These are phyloP conservation scores for Hypotaenidia philippensis DNA, from an alignment of 2,797 vertebrate species.

Conservation along the genomic window DNA sequence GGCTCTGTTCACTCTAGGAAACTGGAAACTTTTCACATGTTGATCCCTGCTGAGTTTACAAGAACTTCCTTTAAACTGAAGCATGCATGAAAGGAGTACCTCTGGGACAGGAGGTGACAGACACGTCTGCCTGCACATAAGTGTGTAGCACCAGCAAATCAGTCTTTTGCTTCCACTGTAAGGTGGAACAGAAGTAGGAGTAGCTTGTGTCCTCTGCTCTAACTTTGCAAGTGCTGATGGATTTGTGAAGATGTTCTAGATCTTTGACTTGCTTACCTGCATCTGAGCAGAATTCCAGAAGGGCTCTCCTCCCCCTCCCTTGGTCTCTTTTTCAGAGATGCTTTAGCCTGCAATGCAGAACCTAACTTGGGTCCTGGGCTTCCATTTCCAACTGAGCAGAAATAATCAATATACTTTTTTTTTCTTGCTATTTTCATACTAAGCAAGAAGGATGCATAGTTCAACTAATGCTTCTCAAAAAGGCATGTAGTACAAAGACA, in stretches of 20 bases:
- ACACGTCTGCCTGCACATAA: accelerated
- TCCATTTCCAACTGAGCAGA: neutral
- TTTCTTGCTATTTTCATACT: neutral
- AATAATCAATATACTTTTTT: conserved; percentile 15
- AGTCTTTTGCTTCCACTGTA: neutral
- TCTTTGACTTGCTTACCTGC: neutral
- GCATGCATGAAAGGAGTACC: neutral
- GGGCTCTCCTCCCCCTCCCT: neutral
- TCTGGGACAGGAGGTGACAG: neutral
- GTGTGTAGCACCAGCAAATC: neutral
- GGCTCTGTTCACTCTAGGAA: neutral
- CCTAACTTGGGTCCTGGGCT: neutral
- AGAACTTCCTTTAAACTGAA: neutral
- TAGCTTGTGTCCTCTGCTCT: neutral
- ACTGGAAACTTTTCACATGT: neutral
- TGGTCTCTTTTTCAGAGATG: neutral
- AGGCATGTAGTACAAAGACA: neutral
- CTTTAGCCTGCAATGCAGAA: conserved; percentile 2
- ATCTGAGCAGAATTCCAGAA: neutral
- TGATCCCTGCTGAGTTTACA: neutral
- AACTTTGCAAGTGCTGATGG: neutral
- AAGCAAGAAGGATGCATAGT: neutral
- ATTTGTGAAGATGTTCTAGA: neutral
- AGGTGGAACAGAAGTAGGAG: neutral
- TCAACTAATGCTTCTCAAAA: neutral